Percentiles rank a stretch among this genome's conserved stretches.
These are phyloP conservation scores for Drosophila pseudoobscura DNA, from an alignment of 1,140 invertebrate genomes.

Conservation along the genomic window DNA sequence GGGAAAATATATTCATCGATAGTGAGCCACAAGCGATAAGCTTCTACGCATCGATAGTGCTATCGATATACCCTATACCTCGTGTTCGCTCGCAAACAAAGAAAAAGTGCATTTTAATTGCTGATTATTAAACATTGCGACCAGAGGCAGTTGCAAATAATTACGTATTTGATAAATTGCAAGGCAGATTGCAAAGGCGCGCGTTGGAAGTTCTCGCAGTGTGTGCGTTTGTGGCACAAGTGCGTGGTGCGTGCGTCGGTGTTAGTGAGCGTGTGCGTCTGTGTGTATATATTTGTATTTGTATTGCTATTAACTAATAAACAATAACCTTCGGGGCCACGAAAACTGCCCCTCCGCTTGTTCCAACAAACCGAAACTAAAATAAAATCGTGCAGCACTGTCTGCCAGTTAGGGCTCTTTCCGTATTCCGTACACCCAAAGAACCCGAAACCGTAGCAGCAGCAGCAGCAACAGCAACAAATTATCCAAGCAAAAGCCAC, in stretches of 20 bases:
- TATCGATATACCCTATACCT: constrained; percentile 44
- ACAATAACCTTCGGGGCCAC: constrained; percentile 74
- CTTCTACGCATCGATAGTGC: constrained; percentile 16
- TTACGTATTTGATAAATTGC: constrained; percentile 46
- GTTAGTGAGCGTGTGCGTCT: constrained; percentile 41
- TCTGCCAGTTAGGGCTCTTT: constrained; percentile 36
- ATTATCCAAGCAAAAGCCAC: constrained; percentile 28
- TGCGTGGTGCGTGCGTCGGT: constrained; percentile 45
- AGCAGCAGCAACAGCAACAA: constrained; percentile 49
- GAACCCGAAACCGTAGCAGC: constrained; percentile 26
- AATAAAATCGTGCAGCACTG: constrained; percentile 46
- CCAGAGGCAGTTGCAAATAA: constrained; percentile 34
- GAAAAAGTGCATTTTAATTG: constrained; percentile 80
- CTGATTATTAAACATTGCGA: constrained; percentile 61
- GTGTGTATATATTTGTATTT: constrained; percentile 55
- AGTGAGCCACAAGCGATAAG: background rate
- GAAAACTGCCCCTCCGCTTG: constrained; percentile 52
- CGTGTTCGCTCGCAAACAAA: constrained; percentile 79
- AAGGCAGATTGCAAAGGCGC: constrained; percentile 32
- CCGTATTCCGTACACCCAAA: constrained; percentile 51
- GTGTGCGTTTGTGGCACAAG: constrained; percentile 42
- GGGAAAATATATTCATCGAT: background rate
- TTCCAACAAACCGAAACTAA: constrained; percentile 50
- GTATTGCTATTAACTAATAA: constrained; percentile 81
- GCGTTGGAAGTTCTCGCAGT: constrained; percentile 43